Evolutionary conservation across 2,113 vertebrate species (phyloP).

Genomic region (Mustelus asterias): DNA sequence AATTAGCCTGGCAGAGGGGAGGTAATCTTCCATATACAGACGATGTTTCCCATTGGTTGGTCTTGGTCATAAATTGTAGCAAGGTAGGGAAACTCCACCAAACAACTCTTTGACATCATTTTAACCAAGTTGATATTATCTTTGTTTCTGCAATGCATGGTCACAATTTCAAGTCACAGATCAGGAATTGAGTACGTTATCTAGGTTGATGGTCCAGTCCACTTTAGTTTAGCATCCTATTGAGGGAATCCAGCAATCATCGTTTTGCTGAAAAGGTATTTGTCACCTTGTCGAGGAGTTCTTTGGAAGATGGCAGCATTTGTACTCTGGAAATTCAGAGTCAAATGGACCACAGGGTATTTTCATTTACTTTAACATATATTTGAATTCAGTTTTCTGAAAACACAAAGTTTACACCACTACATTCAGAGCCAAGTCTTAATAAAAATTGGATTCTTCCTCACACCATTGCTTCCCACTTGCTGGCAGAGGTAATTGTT

Average conservation of each 20-base stretch:
- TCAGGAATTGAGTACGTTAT: not conserved
- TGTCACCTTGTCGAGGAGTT: not conserved
- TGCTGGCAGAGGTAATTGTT: not conserved
- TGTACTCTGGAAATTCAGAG: not conserved
- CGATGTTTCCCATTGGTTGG: not conserved
- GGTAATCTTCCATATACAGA: not conserved
- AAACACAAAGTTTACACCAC: not conserved
- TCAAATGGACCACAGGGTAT: not conserved
- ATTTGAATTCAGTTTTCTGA: not conserved
- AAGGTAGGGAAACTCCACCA: not conserved
- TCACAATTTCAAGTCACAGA: not conserved
- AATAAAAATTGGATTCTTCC: not conserved
- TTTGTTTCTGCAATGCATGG: not conserved
- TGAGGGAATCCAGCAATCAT: not conserved
- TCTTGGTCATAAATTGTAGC: not conserved
- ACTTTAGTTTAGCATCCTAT: not conserved
- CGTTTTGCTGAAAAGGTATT: not conserved
- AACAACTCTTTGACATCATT: not conserved
- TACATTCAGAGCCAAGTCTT: not conserved
- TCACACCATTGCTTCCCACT: not conserved
- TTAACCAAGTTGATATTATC: not conserved
- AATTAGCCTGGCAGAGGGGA: not conserved
- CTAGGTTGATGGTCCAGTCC: not conserved
- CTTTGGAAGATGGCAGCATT: not conserved
- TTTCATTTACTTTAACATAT: not conserved